A percentile compares a stretch with the other conserved stretches of the same genome.
Conservation (phyloP, 2,888 invertebrate genomes). For the Heterodera filipjevi region DNA sequence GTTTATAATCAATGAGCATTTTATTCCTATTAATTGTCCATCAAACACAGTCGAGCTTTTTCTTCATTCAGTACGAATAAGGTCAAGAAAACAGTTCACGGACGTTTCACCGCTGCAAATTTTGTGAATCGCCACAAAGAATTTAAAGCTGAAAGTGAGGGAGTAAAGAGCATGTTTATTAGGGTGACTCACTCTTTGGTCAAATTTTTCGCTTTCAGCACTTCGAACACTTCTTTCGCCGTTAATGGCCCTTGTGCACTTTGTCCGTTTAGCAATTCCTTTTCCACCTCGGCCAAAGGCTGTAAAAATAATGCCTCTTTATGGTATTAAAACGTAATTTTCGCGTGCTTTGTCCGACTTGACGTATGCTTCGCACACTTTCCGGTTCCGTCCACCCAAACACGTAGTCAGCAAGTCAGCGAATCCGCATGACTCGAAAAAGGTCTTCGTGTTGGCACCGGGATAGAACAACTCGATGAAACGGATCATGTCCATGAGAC, state of each 20-base stretch:
- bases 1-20: too few species aligned
- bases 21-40: too few species aligned
- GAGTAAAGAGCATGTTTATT: neutral
- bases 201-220: slow-evolving; percentile 74
- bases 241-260: slow-evolving; percentile 96
- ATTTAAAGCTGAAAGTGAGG: slow-evolving; percentile 78
- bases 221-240: slow-evolving; percentile 91
- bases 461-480: slow-evolving; percentile 90
- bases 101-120: slow-evolving; percentile 77
- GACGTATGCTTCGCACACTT: slow-evolving; percentile 91
- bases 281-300: slow-evolving; percentile 84
- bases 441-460: slow-evolving; percentile 85
- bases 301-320: slow-evolving; percentile 48
- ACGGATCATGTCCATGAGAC: slow-evolving; percentile 89
- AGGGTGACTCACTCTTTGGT: slow-evolving; percentile 36
- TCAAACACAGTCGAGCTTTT: too few species aligned
- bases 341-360: slow-evolving; percentile 79
- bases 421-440: slow-evolving; percentile 97
- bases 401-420: slow-evolving; percentile 98
- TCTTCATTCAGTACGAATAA: slow-evolving; percentile 36
- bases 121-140: slow-evolving; percentile 91
- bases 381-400: slow-evolving; percentile 93
- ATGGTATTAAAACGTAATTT: neutral
- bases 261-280: slow-evolving; percentile 95
- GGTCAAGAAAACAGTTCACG: slow-evolving; percentile 46